A percentile compares a stretch with the other conserved stretches of the same genome.
phyloP scores from a whole-genome alignment of 2,888 invertebrate genomes.

The Andrena fulva region DNA sequence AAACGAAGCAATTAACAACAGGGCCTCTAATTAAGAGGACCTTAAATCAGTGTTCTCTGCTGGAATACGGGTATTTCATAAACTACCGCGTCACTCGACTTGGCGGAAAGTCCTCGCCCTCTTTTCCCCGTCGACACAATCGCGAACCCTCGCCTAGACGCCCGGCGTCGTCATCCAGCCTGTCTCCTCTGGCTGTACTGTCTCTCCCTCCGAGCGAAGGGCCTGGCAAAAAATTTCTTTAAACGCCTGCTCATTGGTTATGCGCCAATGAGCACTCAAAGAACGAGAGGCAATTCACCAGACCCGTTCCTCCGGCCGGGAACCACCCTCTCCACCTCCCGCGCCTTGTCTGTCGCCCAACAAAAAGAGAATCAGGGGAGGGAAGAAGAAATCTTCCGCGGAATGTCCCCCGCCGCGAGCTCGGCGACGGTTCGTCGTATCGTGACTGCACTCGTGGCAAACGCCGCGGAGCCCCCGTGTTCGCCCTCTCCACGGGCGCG shows the following conservation, averaged over 20 bases:
- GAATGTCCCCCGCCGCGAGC: slow-evolving; percentile 49
- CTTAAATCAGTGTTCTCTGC: slow-evolving; percentile 19
- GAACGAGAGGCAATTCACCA: slow-evolving; percentile 59
- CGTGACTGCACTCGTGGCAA: slow-evolving; percentile 33
- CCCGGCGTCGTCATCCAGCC: slow-evolving; percentile 25
- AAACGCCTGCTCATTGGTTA: slow-evolving; percentile 62
- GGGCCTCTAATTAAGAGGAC: slow-evolving; percentile 37
- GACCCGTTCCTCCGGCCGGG: slow-evolving; percentile 42
- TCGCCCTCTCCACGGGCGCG: slow-evolving; percentile 14
- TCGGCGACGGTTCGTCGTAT: slow-evolving; percentile 45
- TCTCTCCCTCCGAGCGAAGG: neutral
- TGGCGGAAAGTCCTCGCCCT: slow-evolving; percentile 22
- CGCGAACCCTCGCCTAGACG: slow-evolving; percentile 24
- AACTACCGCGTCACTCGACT: slow-evolving; percentile 47
- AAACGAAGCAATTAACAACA: slow-evolving; percentile 44
- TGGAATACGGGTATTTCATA: slow-evolving; percentile 48
- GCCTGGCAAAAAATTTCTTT: slow-evolving; percentile 59
- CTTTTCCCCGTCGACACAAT: slow-evolving; percentile 24
- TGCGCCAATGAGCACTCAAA: slow-evolving; percentile 63
- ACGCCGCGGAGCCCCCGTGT: neutral
- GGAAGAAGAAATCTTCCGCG: slow-evolving; percentile 42
- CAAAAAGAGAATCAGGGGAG: slow-evolving; percentile 10
- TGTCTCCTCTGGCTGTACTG: slow-evolving; percentile 2
- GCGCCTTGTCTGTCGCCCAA: slow-evolving; percentile 27
- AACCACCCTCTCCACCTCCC: slow-evolving; percentile 5